phyloP scores from a whole-genome alignment of 2,888 invertebrate species.

The Sphaeridia pumilis region DNA sequence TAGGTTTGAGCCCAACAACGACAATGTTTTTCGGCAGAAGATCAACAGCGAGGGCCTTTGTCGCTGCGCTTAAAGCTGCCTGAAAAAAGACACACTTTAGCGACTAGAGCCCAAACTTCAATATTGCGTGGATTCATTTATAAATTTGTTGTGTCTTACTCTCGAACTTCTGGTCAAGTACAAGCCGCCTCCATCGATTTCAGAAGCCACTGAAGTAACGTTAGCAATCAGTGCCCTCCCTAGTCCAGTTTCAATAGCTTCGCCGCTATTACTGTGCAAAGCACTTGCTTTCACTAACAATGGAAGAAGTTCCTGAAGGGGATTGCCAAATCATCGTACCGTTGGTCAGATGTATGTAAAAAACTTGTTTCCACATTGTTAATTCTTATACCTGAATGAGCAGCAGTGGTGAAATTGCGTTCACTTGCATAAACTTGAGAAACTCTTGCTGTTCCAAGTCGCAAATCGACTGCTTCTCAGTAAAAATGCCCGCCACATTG shows the following conservation, averaged over 20 bases:
- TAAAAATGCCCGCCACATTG: constrained; percentile 72
- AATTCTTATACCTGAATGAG: constrained; percentile 55
- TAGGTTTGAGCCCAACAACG: constrained; percentile 66
- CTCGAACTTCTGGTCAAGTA: constrained; percentile 80
- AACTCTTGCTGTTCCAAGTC: constrained; percentile 60
- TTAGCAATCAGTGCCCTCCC: constrained; percentile 49
- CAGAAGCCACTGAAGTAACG: constrained; percentile 59
- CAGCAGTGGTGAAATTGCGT: constrained; percentile 70
- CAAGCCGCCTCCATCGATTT: constrained; percentile 62
- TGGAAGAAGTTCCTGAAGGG: constrained; percentile 16
- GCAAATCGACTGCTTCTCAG: constrained; percentile 60
- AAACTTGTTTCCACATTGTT: constrained; percentile 1
- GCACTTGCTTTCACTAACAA: constrained; percentile 10
- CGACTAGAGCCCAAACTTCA: too few species aligned
- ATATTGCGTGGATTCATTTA: background rate
- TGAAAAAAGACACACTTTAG: constrained; percentile 41
- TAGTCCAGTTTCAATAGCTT: background rate
- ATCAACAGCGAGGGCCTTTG: constrained; percentile 71
- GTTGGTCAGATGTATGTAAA: background rate
- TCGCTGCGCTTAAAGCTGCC: constrained; percentile 76
- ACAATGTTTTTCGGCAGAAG: constrained; percentile 62
- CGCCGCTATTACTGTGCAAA: background rate
- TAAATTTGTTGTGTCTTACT: constrained; percentile 42
- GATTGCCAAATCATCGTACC: background rate
- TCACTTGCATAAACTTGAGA: constrained; percentile 56